Percentiles rank a stretch among this genome's conserved stretches.
Conservation (phyloP, 2,888 invertebrate species). For the Busseola fusca region DNA sequence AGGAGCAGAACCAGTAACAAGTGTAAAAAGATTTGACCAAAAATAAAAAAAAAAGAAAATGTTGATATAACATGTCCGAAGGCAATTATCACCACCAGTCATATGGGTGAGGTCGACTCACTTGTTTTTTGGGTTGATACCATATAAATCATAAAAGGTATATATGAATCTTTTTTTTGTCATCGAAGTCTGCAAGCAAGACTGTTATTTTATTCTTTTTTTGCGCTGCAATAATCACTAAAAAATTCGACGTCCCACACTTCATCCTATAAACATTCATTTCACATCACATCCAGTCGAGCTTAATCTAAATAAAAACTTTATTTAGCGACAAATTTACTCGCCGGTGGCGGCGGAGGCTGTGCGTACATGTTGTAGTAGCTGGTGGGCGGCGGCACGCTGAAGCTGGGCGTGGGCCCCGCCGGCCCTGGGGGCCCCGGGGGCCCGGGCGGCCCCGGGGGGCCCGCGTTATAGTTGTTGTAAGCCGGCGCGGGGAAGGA, state of each 20-base stretch:
- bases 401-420: conserved; percentile 58
- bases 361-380: conserved; percentile 86
- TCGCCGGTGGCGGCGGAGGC: conserved; percentile 77
- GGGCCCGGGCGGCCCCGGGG: background rate
- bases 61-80: no score
- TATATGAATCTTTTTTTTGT: no score
- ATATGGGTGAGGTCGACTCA: no score
- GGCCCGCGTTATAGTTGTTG: background rate
- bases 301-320: conserved; percentile 40
- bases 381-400: conserved; percentile 75
- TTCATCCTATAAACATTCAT: conserved; percentile 50
- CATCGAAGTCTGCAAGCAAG: no score
- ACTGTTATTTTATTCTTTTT: no score
- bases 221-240: conserved; percentile 13
- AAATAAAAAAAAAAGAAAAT: no score
- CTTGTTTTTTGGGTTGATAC: no score
- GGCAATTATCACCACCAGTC: no score
- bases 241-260: conserved; percentile 17
- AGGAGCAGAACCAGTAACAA: no score
- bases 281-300: conserved; percentile 59
- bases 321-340: conserved; percentile 68
- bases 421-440: background rate
- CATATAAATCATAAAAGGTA: no score
- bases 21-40: no score
- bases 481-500: conserved; percentile 40